Base-by-base conservation (phyloP, 2,113 vertebrate species). In the Cyprichromis sp. region DNA sequence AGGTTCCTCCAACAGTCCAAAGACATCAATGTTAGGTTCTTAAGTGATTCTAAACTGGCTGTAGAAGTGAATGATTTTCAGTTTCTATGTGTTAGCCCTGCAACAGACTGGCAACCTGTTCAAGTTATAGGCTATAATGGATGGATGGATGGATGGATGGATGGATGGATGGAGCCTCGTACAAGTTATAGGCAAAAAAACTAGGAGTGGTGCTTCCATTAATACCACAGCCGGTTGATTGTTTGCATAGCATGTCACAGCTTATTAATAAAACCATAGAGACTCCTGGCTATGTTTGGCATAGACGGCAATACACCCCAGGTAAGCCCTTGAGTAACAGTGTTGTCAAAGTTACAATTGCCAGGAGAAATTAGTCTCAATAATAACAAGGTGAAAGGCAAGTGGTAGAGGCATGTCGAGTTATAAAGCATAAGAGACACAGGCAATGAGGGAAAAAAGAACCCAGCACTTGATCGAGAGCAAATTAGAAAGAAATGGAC, bases 261-360 rank as follows among this genome's bases (percentile, higher is more conserved):
- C 9, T 52, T 87, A 61, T 81, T 73, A 84, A 80, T 82, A 38
- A 83, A 40, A 29, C 61, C 84, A 42, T 8, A 2, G 87, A 40
- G 86, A 93, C 17, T 81, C 38, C 3, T 31, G 78, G 47, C 59
- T 76, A 8, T 81, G 76, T 87, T 79, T 82, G 52, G 17, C 89
- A 63, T 19, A 34, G 50, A 85, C 17, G 14, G 61, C 79, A 61
- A 21, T 68, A 17, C 8, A 54, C n/a, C 19, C 29, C 2, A 6
- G 57, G 17, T 80, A 73, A 45, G 79, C 88, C 78, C 89, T 5
- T 2, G 87, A 87, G 87, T 73, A 52, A 42, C 83, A 83, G 79
- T 57, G 92, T 95, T 92, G 84, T 93, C 91, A 88, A 86, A 92
- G 94, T 84, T 88, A 95, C 92, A 88, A 89, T 19, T 53, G 36